Evolutionary conservation across 2,113 vertebrate genomes (phyloP).

Genomic region (Rhinolophus sinicus): DNA sequence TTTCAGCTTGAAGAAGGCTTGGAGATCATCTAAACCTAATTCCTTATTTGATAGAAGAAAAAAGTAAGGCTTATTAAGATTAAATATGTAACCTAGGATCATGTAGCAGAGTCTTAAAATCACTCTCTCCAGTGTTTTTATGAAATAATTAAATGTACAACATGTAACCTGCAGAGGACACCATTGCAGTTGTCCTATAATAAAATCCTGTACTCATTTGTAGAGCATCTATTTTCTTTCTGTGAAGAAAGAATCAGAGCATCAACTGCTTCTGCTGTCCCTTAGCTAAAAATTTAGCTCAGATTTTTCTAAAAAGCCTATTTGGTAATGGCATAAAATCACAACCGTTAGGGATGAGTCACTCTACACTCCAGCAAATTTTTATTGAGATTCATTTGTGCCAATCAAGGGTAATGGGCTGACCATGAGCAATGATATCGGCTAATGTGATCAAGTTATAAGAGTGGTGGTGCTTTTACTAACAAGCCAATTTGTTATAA

Average conservation of each 20-base stretch:
- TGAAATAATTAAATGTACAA: neutral
- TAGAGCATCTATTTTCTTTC: constrained; percentile 33
- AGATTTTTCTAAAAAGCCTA: constrained; percentile 10
- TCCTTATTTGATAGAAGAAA: neutral
- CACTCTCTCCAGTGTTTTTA: neutral
- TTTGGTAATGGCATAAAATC: constrained; percentile 48
- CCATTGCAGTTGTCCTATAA: neutral
- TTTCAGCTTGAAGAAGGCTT: constrained; percentile 14
- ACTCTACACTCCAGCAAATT: constrained; percentile 43
- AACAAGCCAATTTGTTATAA: constrained; percentile 27
- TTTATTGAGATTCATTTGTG: constrained; percentile 58
- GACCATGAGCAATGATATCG: constrained; percentile 45
- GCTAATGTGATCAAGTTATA: constrained; percentile 32
- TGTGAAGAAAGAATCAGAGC: neutral
- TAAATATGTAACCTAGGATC: neutral
- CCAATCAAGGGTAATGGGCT: constrained; percentile 56
- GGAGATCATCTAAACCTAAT: neutral
- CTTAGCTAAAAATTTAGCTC: constrained; percentile 38
- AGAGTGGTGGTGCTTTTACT: neutral
- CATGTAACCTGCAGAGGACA: neutral
- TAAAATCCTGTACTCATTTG: neutral
- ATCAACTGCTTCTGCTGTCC: neutral
- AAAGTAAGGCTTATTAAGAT: neutral
- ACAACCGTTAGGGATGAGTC: constrained; percentile 53
- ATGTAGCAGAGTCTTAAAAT: neutral